Percentiles rank a stretch among this genome's conserved stretches.
Evolutionary conservation across 1,140 invertebrate genomes (phyloP).

Genomic region (Sarcophaga peregrina): DNA sequence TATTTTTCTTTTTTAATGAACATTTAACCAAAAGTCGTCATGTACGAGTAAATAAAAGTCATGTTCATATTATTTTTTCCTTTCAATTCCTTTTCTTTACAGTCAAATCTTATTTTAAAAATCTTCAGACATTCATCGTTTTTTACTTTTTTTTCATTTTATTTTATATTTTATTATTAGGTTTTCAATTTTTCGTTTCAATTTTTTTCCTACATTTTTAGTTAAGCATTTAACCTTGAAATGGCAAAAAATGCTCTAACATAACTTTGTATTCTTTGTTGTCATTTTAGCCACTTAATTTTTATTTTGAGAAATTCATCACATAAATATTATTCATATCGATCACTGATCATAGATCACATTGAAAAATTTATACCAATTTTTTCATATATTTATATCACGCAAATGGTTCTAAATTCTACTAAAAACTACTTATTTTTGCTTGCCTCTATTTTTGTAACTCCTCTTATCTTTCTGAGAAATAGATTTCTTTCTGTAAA

Average conservation of each 20-base stretch:
- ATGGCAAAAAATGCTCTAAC: not conserved
- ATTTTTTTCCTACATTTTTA: not conserved
- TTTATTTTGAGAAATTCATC: too few species aligned
- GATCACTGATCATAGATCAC: too few species aligned
- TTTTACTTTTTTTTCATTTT: constrained; percentile 12
- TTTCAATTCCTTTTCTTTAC: constrained; percentile 2
- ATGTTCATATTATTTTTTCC: constrained; percentile 27
- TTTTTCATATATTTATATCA: too few species aligned
- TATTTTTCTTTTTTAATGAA: not conserved
- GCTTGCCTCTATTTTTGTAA: too few species aligned
- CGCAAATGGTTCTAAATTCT: too few species aligned
- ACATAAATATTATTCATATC: too few species aligned
- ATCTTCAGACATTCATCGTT: constrained; percentile 39
- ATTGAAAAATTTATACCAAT: too few species aligned
- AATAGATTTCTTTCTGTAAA: too few species aligned
- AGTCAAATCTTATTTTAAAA: constrained; percentile 39
- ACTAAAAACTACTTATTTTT: too few species aligned
- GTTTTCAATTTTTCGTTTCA: not conserved
- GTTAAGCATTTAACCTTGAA: not conserved
- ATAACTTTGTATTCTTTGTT: too few species aligned
- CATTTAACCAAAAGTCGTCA: constrained; percentile 2
- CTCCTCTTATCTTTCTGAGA: too few species aligned
- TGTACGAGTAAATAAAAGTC: constrained; percentile 24
- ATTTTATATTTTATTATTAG: not conserved
- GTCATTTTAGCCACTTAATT: too few species aligned